Evolutionary conservation across 2,113 vertebrate species (phyloP).

Genomic region (Aldabrachelys gigantea): DNA sequence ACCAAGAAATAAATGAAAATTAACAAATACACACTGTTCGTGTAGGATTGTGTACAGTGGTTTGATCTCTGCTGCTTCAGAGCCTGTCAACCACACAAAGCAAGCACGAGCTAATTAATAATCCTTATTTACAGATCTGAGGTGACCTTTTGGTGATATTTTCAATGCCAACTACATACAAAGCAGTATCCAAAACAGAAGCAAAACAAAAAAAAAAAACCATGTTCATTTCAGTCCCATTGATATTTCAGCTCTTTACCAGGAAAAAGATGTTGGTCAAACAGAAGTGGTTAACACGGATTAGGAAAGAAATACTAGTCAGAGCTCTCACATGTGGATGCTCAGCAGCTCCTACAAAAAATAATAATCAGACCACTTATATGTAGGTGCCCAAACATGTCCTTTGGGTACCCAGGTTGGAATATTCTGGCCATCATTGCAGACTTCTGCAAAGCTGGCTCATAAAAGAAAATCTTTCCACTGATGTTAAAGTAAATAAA

Average conservation of each 20-base stretch:
- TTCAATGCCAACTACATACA: neutral
- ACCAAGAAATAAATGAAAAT: rapidly evolving
- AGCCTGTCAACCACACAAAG: rapidly evolving
- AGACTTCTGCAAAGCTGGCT: neutral
- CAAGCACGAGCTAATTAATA: neutral
- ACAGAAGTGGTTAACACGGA: neutral
- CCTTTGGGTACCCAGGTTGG: neutral
- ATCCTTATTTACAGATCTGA: neutral
- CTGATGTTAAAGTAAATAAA: neutral
- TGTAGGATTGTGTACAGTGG: neutral
- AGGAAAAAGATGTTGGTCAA: neutral
- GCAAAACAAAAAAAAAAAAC: neutral
- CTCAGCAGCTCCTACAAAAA: neutral
- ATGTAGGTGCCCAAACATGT: neutral
- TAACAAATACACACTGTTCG: neutral
- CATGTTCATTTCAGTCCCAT: neutral
- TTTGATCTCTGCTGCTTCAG: neutral
- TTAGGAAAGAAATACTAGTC: neutral
- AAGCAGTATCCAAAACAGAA: neutral
- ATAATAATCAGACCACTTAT: neutral
- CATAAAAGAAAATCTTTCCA: too few species aligned
- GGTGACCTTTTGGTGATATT: neutral
- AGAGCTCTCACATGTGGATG: neutral
- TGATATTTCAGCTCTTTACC: neutral
- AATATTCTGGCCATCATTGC: neutral